A percentile compares a stretch with the other conserved stretches of the same genome.
Conservation (phyloP, 2,888 invertebrate species). For the Nysson spinosus region DNA sequence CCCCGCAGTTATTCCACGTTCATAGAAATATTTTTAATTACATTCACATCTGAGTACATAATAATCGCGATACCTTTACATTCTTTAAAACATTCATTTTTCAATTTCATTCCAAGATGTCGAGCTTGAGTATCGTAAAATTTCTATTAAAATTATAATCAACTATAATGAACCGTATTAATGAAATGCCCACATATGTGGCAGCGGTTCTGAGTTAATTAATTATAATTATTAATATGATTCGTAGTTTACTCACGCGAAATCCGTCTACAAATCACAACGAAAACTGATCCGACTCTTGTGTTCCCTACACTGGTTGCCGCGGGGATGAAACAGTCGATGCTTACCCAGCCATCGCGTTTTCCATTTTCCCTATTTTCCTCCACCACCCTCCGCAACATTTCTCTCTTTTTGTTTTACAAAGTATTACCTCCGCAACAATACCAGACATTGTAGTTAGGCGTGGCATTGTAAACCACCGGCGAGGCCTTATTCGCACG, state of each 20-base stretch:
- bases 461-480: conserved; percentile 34
- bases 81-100: not conserved
- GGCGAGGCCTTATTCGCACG: conserved; percentile 30
- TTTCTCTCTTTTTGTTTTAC: conserved; percentile 11
- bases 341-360: conserved; percentile 8
- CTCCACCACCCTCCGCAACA: not conserved
- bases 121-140: not conserved
- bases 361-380: not conserved
- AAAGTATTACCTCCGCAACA: conserved; percentile 31
- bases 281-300: conserved; percentile 9
- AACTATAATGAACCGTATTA: too few relatives aligned
- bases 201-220: too few relatives aligned
- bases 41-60: too few relatives aligned
- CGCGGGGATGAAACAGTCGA: conserved; percentile 31
- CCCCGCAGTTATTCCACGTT: too few relatives aligned
- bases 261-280: conserved; percentile 22
- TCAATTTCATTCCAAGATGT: not conserved
- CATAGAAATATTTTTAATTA: too few relatives aligned
- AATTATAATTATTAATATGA: too few relatives aligned
- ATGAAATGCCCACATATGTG: too few relatives aligned
- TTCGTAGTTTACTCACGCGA: too few relatives aligned
- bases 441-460: conserved; percentile 27
- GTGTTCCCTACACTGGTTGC: conserved; percentile 34
- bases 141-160: too few relatives aligned
- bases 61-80: too few relatives aligned